Conservation (phyloP, 2,797 vertebrate genomes). For the Microctenopoma lineatum region DNA sequence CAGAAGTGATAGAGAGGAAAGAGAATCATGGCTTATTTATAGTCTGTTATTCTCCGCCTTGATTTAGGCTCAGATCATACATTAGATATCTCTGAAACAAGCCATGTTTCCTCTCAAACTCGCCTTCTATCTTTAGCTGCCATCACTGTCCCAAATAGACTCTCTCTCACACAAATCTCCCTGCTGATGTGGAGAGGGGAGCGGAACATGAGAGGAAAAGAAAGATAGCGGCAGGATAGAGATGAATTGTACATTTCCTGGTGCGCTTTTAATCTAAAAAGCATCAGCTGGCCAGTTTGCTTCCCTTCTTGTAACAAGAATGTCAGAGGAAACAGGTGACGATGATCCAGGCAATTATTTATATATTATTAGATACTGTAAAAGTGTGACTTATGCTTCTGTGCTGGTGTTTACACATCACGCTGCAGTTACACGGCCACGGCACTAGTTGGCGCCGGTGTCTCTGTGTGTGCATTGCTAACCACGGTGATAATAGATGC, state of each 20-base stretch:
- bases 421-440: too few relatives aligned
- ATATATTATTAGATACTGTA: too few relatives aligned
- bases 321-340: background rate
- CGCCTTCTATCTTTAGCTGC: constrained; percentile 75
- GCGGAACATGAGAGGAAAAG: background rate
- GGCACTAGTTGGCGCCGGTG: too few relatives aligned
- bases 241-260: constrained; percentile 40
- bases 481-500: too few relatives aligned
- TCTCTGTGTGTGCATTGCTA: too few relatives aligned
- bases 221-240: background rate
- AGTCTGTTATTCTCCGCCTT: constrained; percentile 64
- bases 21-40: constrained; percentile 76
- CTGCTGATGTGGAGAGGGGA: background rate
- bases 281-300: constrained; percentile 19
- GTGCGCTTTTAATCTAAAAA: constrained; percentile 56
- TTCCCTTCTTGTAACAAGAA: background rate
- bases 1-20: constrained; percentile 29
- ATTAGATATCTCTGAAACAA: constrained; percentile 66
- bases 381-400: too few relatives aligned
- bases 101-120: constrained; percentile 56
- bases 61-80: constrained; percentile 68
- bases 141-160: constrained; percentile 60
- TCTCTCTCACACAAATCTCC: constrained; percentile 26
- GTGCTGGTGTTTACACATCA: too few relatives aligned
- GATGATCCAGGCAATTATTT: too few relatives aligned